Evolutionary conservation across 2,113 vertebrate genomes (phyloP).

Genomic region (Myotis davidii): DNA sequence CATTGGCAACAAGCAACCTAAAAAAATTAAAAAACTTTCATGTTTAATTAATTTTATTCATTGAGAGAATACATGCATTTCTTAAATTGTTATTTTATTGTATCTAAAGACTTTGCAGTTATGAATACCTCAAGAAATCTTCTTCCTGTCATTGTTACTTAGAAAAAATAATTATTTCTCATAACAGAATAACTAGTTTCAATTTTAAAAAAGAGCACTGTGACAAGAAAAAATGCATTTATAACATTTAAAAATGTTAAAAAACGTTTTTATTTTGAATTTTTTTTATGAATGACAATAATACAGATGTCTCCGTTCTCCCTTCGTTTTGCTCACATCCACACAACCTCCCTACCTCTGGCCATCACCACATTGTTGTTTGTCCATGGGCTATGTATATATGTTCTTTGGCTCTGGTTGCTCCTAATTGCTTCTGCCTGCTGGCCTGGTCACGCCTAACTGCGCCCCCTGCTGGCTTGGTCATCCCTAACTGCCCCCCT

Average conservation of each 20-base stretch:
- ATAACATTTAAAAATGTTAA: not conserved
- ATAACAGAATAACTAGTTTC: not conserved
- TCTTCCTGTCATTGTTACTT: not conserved
- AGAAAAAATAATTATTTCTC: slow-evolving; percentile 12
- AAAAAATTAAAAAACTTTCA: not conserved
- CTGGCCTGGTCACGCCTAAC: too few species aligned
- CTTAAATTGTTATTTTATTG: not conserved
- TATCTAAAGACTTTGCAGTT: not conserved
- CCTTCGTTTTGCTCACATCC: too few species aligned
- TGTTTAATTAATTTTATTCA: not conserved
- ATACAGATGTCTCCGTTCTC: too few species aligned
- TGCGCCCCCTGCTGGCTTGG: too few species aligned
- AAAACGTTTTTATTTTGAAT: too few species aligned
- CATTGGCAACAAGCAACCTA: not conserved
- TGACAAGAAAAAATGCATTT: not conserved
- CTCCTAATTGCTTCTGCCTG: too few species aligned
- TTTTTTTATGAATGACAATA: too few species aligned
- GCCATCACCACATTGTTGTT: too few species aligned
- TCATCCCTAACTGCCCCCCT: too few species aligned
- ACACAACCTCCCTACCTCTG: too few species aligned
- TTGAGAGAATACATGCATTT: not conserved
- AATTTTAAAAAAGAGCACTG: not conserved
- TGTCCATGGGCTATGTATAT: too few species aligned
- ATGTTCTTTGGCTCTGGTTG: too few species aligned
- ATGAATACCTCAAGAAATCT: not conserved